A percentile compares a stretch with the other conserved stretches of the same genome.
These are phyloP conservation scores for Ptilodon capucinus DNA, from an alignment of 2,888 invertebrate genomes.

Conservation along the genomic window DNA sequence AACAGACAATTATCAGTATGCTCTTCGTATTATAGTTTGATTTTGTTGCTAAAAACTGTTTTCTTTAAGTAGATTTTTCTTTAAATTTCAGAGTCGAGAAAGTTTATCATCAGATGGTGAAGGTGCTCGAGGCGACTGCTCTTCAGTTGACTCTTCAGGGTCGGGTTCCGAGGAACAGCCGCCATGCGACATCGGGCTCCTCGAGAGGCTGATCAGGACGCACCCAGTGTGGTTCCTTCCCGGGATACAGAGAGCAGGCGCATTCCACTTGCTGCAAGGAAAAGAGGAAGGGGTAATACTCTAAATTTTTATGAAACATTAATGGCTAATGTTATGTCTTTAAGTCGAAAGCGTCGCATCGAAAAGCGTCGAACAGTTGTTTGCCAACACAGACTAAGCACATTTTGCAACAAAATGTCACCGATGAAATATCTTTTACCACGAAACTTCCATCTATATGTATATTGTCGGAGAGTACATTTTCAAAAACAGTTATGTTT, in stretches of 20 bases:
- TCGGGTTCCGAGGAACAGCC: slow-evolving; percentile 86
- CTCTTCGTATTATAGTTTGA: not conserved
- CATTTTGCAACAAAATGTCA: too few relatives aligned
- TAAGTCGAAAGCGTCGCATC: too few relatives aligned
- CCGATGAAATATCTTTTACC: too few relatives aligned
- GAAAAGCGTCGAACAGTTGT: too few relatives aligned
- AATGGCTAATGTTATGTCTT: too few relatives aligned
- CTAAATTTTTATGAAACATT: not conserved
- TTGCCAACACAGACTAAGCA: too few relatives aligned
- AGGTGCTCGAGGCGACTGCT: slow-evolving; percentile 82
- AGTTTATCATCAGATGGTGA: slow-evolving; percentile 86
- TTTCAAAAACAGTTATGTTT: too few relatives aligned
- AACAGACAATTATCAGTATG: not conserved
- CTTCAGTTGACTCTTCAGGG: slow-evolving; percentile 77
- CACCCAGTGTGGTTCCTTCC: slow-evolving; percentile 98
- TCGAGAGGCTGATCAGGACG: slow-evolving; percentile 94
- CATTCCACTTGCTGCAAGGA: slow-evolving; percentile 96
- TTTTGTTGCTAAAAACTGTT: not conserved
- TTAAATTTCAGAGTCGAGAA: slow-evolving; percentile 83
- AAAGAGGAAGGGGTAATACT: slow-evolving; percentile 92
- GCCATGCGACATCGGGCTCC: slow-evolving; percentile 91
- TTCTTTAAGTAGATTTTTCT: not conserved
- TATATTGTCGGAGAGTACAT: too few relatives aligned
- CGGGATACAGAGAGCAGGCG: slow-evolving; percentile 95
- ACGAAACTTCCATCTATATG: too few relatives aligned